Conservation (phyloP, 2,888 invertebrate species). For the Serrognathus titanus region DNA sequence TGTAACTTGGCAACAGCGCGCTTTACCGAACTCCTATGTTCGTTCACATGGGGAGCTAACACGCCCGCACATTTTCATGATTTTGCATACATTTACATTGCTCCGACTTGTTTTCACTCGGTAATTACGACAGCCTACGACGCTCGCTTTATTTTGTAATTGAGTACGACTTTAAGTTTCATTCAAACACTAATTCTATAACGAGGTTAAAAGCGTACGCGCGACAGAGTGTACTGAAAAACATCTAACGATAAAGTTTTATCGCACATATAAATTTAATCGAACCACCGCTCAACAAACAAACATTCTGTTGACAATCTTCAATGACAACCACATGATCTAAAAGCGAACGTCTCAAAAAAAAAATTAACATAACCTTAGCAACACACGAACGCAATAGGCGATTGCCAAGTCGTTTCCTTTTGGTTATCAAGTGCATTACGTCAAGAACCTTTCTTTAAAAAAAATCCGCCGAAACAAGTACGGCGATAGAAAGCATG, state of each 20-base stretch:
- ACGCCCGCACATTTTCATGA: slow-evolving; percentile 36
- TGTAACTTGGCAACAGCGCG: slow-evolving; percentile 22
- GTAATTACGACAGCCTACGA: background rate
- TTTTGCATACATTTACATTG: slow-evolving; percentile 10
- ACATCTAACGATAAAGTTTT: background rate
- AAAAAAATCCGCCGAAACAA: slow-evolving; percentile 7
- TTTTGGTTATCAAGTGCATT: slow-evolving; percentile 11
- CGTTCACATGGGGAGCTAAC: slow-evolving; percentile 44
- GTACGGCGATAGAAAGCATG: slow-evolving; percentile 8
- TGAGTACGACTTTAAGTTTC: background rate
- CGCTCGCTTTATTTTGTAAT: background rate
- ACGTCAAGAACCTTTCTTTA: slow-evolving; percentile 10
- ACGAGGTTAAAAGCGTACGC: background rate
- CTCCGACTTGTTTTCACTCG: background rate
- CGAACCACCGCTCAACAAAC: slow-evolving; percentile 5
- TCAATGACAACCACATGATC: background rate
- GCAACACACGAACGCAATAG: too few relatives aligned
- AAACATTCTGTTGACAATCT: slow-evolving; percentile 5
- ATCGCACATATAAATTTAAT: slow-evolving; percentile 5
- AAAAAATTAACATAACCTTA: background rate
- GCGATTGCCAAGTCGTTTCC: background rate
- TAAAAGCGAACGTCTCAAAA: background rate
- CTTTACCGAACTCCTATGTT: slow-evolving; percentile 37
- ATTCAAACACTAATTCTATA: too few relatives aligned
- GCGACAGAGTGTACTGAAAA: background rate